phyloP scores from a whole-genome alignment of 1,140 invertebrate genomes.

The Apis mellifera region DNA sequence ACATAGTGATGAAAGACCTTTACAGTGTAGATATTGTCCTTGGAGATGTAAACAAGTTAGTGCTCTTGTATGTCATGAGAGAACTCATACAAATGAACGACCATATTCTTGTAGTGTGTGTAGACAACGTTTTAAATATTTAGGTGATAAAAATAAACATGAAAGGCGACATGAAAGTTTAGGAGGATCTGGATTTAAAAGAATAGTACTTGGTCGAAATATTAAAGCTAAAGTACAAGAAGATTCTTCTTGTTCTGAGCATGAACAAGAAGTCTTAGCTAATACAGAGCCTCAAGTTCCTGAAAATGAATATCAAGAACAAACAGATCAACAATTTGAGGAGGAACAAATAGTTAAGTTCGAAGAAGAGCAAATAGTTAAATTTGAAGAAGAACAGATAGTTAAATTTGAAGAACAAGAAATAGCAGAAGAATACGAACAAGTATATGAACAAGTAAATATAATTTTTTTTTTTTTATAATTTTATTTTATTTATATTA shows the following conservation, averaged over 20 bases:
- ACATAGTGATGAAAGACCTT: constrained; percentile 78
- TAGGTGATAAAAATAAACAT: constrained; percentile 86
- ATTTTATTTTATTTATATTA: not conserved
- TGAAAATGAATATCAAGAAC: constrained; percentile 58
- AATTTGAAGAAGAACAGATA: constrained; percentile 63
- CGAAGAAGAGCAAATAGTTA: constrained; percentile 65
- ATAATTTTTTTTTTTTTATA: not conserved
- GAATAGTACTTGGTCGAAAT: constrained; percentile 74
- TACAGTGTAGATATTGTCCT: constrained; percentile 76
- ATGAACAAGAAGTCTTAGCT: constrained; percentile 56
- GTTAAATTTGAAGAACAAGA: constrained; percentile 72
- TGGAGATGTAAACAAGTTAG: constrained; percentile 80
- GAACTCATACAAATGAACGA: constrained; percentile 98
- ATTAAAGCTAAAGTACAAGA: constrained; percentile 59
- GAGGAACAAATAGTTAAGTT: constrained; percentile 69
- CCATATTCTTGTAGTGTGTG: constrained; percentile 99
- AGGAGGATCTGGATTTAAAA: constrained; percentile 78
- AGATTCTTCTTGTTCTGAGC: constrained; percentile 69
- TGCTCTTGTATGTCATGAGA: constrained; percentile 87
- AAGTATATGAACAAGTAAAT: constrained; percentile 72
- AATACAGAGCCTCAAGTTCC: constrained; percentile 40
- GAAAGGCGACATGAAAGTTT: constrained; percentile 78
- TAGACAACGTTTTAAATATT: constrained; percentile 96
- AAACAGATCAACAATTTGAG: constrained; percentile 48
- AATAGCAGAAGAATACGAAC: constrained; percentile 65